Evolutionary conservation across 2,888 invertebrate species (phyloP), one percentile per base, ranked within the genome.

Genomic region (Drosophila aldrichi): DNA sequence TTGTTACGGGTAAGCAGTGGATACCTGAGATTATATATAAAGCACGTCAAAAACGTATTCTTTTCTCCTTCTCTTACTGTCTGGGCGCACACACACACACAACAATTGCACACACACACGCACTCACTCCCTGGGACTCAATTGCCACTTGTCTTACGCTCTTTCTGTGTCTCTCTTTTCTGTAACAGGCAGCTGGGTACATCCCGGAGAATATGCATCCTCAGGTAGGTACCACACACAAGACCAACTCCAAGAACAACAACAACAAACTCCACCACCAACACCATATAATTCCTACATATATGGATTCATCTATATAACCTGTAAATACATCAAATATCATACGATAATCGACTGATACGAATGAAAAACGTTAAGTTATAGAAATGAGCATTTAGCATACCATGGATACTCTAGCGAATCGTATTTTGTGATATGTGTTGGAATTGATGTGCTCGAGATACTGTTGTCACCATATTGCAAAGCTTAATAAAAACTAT

Each of bases 191-290:
- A 97, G 97, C 93, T 97, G 97, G 97, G 99, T 99, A 78, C 98
- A 99, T 94, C 99, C 99, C 81, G 99, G 98, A 91, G 99, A 99
- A 94, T 99, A 98, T 94, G 98, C 99, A 74, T 98, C 98, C 80
- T 98, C 99, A 94, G 99, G 99, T 99, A 95, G 91, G 92, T 92
- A 89, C 89, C 91, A 82, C 71, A 67, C 80, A 77, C 76, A 77
- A 73, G 75, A 74, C 49, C 88, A 71, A 79, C 68, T 75, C 58
- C 79, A 74, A 77, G 78, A 60, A 67, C 69, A 60, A 70, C 69
- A 66, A 70, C 69, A 66, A 82, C 76, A 74, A 81, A 71, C 59
- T 86, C 77, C 61, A 71, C 72, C 58, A 78, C 51, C 79, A 79
- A 73, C 70, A 79, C 80, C 88, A 88, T 87, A 79, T 84, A 82